Evolutionary conservation across 2,113 vertebrate species (phyloP), one percentile per base, ranked within the genome.

Genomic region (Oncorhynchus tshawytscha): DNA sequence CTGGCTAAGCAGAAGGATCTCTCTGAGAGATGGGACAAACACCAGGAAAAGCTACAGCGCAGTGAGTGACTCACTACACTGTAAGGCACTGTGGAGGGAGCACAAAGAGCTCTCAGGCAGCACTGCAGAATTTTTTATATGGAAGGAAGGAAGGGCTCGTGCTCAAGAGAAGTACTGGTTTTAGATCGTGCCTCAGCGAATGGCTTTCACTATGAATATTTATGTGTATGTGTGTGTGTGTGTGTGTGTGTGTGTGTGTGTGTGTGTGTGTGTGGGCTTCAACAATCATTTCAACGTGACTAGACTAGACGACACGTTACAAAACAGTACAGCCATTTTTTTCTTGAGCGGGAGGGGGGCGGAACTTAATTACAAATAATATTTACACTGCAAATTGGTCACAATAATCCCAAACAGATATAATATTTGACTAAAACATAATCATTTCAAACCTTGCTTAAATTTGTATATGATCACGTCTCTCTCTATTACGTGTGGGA

Each of bases 11-110:
- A 96, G 84, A 95, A 91, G 82, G 95, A 96, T 80, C 94, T 95
- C 6, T 89, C 92, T 20, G 92, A 96, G 59, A 96, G 96, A 86
- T 98, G 96, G 96, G 94, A 95, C 81, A 95, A 92, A 78, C 95
- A 96, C 88, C 95, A 96, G 91, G 94, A 95, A 70, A 95, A 87
- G 91, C 90, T 98, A 18, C 95, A 95, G 81, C 92, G 93, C 73
- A 96, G 96, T 97, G 85, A 94, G 94, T 88, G 81, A 72, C 74
- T 72, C 27, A 54, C 6, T 39, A 67, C 1, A 59, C 22, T 0
- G 45, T 20, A n/a, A 60, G 22, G 15, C 31, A 34, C 31, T 39
- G 66, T 18, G 29, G 5, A 31, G 29, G 70, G 34, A 79, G 64
- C 48, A 72, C 31, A 77, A 25, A 39, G 8, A 45, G 51, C 27